Conservation (phyloP, 2,113 vertebrate species). For the Vulpes ferrilata region DNA sequence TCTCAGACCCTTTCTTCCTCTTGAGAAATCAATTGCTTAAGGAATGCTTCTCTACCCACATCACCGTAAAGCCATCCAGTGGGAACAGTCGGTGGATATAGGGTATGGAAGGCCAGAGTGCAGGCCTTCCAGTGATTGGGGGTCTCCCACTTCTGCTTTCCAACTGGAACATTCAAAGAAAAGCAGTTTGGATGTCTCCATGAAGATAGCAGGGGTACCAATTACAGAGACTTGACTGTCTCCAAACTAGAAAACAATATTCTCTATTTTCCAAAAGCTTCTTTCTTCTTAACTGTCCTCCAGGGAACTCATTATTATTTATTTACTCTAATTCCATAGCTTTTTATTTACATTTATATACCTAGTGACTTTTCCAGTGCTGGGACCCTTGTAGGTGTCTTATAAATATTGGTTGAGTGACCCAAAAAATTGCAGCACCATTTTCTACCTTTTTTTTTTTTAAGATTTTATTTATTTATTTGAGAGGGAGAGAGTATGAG, state of each 20-base stretch:
- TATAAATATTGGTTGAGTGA: background rate
- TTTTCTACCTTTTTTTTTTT: background rate
- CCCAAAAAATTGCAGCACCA: background rate
- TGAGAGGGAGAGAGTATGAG: no score
- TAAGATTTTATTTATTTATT: no score
- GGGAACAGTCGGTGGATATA: rapidly evolving
- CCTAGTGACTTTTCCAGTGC: background rate
- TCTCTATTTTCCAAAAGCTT: background rate
- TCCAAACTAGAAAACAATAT: background rate
- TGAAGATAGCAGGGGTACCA: background rate
- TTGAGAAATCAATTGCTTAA: background rate
- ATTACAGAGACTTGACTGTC: background rate
- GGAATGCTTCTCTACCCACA: background rate
- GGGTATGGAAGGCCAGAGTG: background rate
- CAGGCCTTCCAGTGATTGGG: background rate
- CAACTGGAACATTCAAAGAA: background rate
- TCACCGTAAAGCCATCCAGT: rapidly evolving
- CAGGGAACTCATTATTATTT: background rate
- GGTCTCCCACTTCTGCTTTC: background rate
- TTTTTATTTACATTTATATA: background rate
- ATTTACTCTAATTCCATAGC: background rate
- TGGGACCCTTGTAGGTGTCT: background rate
- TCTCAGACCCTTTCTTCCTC: background rate
- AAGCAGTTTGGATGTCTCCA: background rate
- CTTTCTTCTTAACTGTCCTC: background rate